These are phyloP conservation scores for Bombus picipes DNA, from an alignment of 1,140 invertebrate genomes.

Conservation along the genomic window DNA sequence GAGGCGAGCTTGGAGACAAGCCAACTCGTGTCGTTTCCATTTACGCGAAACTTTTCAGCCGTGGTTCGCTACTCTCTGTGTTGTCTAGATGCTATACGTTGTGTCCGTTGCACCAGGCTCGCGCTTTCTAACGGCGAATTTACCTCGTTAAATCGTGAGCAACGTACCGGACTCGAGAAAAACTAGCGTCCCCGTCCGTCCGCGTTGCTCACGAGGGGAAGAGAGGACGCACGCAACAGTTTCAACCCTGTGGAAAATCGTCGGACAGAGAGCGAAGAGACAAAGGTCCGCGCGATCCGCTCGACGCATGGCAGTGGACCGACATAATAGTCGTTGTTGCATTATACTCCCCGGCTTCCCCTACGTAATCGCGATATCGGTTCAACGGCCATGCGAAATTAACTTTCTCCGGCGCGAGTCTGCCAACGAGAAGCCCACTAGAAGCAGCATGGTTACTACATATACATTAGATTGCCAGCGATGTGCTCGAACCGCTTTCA, in stretches of 20 bases:
- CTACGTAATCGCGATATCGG: conserved; percentile 76
- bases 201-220: not conserved
- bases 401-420: conserved; percentile 75
- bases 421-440: conserved; percentile 49
- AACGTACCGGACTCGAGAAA: not conserved
- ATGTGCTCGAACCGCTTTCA: conserved; percentile 22
- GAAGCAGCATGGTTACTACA: conserved; percentile 34
- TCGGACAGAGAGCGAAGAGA: not conserved
- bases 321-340: conserved; percentile 56
- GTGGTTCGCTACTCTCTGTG: not conserved
- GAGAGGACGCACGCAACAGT: not conserved
- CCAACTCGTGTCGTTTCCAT: conserved; percentile 40
- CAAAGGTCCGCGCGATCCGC: conserved; percentile 19
- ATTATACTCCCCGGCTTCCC: conserved; percentile 55
- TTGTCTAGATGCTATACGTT: too few relatives aligned
- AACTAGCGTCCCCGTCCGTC: not conserved
- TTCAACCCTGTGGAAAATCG: conserved; percentile 31
- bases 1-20: conserved; percentile 20
- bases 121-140: conserved; percentile 22
- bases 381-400: conserved; percentile 81
- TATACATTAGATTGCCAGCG: not conserved
- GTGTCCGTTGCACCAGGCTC: not conserved
- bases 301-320: conserved; percentile 33
- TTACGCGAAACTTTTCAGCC: conserved; percentile 48
- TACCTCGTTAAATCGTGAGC: not conserved